A percentile compares a stretch with the other conserved stretches of the same genome.
These are phyloP conservation scores for Olivierus martensii DNA, from an alignment of 1,140 invertebrate genomes.

Conservation along the genomic window DNA sequence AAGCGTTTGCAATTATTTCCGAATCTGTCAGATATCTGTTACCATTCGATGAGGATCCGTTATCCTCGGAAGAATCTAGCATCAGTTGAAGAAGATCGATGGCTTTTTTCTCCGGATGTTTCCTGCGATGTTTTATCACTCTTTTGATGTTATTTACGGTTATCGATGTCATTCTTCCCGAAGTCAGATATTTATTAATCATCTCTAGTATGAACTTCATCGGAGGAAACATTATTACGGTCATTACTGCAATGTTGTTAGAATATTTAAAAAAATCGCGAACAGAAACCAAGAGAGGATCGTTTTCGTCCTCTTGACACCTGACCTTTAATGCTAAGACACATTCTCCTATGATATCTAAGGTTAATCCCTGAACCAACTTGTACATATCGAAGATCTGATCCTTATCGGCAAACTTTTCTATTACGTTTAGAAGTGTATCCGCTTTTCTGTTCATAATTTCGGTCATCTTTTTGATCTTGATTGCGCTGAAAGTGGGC, in stretches of 20 bases:
- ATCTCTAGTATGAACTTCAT: slow-evolving; percentile 21
- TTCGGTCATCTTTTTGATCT: slow-evolving; percentile 32
- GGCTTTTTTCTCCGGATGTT: slow-evolving; percentile 11
- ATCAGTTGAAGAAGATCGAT: slow-evolving; percentile 21
- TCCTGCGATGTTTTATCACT: slow-evolving; percentile 23
- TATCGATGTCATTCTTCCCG: slow-evolving; percentile 26
- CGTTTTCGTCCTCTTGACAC: slow-evolving; percentile 33
- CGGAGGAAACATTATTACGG: slow-evolving; percentile 27
- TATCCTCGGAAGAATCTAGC: slow-evolving; percentile 13
- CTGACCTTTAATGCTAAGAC: slow-evolving; percentile 34
- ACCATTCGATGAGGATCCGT: not conserved
- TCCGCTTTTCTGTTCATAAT: slow-evolving; percentile 25
- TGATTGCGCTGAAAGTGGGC: slow-evolving; percentile 38
- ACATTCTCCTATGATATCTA: slow-evolving; percentile 37
- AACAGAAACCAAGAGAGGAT: slow-evolving; percentile 28
- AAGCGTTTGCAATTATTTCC: slow-evolving; percentile 26
- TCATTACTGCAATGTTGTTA: slow-evolving; percentile 22
- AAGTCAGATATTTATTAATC: slow-evolving; percentile 22
- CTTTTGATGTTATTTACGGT: slow-evolving; percentile 25
- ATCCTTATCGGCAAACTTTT: slow-evolving; percentile 6
- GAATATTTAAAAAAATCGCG: slow-evolving; percentile 30
- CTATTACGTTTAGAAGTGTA: slow-evolving; percentile 22
- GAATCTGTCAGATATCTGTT: slow-evolving; percentile 10
- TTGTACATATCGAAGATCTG: slow-evolving; percentile 25
- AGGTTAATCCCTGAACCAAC: slow-evolving; percentile 32